Conservation (phyloP, 30 jellyfish, hydroid and myxozoan species). For the Hydra vulgaris region DNA sequence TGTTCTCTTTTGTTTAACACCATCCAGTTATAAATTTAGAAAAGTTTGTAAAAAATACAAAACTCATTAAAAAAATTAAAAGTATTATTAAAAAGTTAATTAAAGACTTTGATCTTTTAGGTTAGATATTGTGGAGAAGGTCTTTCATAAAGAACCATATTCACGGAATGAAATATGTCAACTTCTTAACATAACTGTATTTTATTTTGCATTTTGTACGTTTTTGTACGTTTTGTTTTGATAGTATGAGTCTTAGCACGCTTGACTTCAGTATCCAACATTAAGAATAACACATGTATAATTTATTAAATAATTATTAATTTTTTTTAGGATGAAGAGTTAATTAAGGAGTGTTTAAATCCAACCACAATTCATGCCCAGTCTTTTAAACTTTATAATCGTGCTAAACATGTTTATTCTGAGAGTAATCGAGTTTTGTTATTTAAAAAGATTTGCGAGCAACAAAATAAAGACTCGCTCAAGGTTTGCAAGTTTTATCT, state of each 20-base stretch:
- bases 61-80: too few relatives aligned
- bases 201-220: neutral
- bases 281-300: too few relatives aligned
- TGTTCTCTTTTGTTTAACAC: too few relatives aligned
- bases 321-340: constrained; percentile 68
- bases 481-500: constrained; percentile 35
- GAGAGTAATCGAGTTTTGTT: constrained; percentile 76
- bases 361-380: constrained; percentile 74
- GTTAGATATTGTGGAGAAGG: constrained; percentile 50
- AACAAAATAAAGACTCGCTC: constrained; percentile 32
- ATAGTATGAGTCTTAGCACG: neutral
- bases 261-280: too few relatives aligned
- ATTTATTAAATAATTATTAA: too few relatives aligned
- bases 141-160: constrained; percentile 59
- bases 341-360: constrained; percentile 42
- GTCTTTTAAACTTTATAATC: constrained; percentile 53
- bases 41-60: too few relatives aligned
- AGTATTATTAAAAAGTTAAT: too few relatives aligned
- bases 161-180: constrained; percentile 64
- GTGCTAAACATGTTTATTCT: constrained; percentile 81
- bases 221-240: neutral
- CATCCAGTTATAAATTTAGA: too few relatives aligned
- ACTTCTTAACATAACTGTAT: constrained; percentile 47
- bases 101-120: too few relatives aligned
- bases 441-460: constrained; percentile 55